phyloP scores from a whole-genome alignment of 2,113 vertebrate species.

The Eurypyga helias region DNA sequence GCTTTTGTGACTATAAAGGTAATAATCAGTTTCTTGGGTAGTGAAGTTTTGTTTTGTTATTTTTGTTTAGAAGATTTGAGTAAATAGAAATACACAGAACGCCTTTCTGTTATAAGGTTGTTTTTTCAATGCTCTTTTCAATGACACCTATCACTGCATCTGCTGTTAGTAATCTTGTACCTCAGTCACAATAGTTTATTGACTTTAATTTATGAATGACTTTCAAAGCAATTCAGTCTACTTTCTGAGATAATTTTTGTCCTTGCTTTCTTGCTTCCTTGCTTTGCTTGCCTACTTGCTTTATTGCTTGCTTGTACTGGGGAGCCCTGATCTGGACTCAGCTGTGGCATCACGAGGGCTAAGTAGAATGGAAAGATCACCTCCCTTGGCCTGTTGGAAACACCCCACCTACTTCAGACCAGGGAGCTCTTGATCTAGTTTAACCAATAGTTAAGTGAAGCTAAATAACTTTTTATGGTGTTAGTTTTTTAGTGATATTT shows the following conservation, averaged over 20 bases:
- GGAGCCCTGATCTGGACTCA: neutral
- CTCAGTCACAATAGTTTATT: neutral
- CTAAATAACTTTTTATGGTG: neutral
- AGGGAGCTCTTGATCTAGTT: neutral
- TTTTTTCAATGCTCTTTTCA: neutral
- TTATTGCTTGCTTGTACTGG: neutral
- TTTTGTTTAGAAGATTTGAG: neutral
- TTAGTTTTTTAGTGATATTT: neutral
- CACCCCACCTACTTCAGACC: neutral
- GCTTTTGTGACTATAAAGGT: neutral
- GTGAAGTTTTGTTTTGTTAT: neutral
- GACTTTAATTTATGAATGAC: neutral
- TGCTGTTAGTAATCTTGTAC: neutral
- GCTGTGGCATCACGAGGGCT: rapidly evolving
- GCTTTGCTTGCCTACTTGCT: neutral
- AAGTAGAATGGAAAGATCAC: neutral
- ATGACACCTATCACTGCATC: neutral
- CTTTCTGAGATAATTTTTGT: neutral
- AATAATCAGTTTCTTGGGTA: neutral
- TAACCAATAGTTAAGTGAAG: neutral
- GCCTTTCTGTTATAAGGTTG: rapidly evolving
- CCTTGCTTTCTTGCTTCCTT: neutral
- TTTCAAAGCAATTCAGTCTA: neutral
- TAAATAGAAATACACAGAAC: neutral
- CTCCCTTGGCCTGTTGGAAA: neutral